phyloP scores from a whole-genome alignment of 2,888 invertebrate species.

The Tetragonula carbonaria region DNA sequence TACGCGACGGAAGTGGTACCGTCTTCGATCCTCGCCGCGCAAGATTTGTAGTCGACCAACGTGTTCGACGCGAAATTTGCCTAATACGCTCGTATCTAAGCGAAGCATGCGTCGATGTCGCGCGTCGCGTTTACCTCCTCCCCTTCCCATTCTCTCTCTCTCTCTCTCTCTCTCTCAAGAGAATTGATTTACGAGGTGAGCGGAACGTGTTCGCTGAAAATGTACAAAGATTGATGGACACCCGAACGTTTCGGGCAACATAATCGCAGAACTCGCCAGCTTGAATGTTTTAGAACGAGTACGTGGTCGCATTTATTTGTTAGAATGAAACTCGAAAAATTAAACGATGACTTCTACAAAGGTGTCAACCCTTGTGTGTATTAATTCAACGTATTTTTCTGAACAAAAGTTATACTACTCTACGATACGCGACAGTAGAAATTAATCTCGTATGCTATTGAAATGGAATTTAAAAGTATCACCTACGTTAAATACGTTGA shows the following conservation, averaged over 20 bases:
- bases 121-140: constrained; percentile 6
- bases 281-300: too few relatives aligned
- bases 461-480: too few relatives aligned
- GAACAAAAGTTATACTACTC: too few relatives aligned
- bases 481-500: too few relatives aligned
- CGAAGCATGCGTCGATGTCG: constrained; percentile 24
- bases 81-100: constrained; percentile 57
- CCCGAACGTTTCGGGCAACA: background rate
- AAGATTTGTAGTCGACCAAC: constrained; percentile 32
- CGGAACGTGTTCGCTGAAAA: background rate
- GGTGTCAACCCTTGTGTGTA: too few relatives aligned
- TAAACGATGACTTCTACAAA: too few relatives aligned
- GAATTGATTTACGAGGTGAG: constrained; percentile 36
- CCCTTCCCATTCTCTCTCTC: background rate
- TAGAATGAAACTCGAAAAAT: too few relatives aligned
- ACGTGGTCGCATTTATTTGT: too few relatives aligned
- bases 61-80: constrained; percentile 42
- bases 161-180: background rate
- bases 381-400: too few relatives aligned
- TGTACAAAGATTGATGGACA: background rate
- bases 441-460: too few relatives aligned
- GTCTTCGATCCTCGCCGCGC: background rate
- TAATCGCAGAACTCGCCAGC: background rate
- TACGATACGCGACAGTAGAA: too few relatives aligned
- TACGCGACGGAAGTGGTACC: constrained; percentile 44